Evolutionary conservation across 1,140 invertebrate species (phyloP), one percentile per base, ranked within the genome.

Genomic region (Stenopsyche tienmushanensis): DNA sequence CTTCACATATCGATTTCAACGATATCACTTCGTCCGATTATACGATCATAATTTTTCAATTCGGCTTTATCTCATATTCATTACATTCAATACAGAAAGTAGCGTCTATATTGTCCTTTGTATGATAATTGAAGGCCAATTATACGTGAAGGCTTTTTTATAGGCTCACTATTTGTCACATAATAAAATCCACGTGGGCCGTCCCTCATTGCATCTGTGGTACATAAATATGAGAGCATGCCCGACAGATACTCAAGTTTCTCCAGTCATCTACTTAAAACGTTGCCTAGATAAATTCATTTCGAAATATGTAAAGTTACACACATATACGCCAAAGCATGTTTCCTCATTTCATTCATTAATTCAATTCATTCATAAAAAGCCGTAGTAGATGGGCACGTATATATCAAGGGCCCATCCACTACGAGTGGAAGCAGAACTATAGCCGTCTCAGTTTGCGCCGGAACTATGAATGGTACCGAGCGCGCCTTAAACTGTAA

Each of bases 331-430:
- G 55, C 13, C 44, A 24, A 23, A 24, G 25, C 59, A 58, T 62
- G 60, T 70, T 70, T 70, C 60, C 68, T 70, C 68, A 66, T 66
- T 70, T 70, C 68, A 70, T 70, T 70, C 68, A 70, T 70, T 70
- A 70, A 70, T 66, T 70, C 68, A 64, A 70, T 66, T 70, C 68
- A 70, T 70, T 70, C 68, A 70, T 70, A 70, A 70, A 69, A 70
- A 66, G 59, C 41, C 23, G 18, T 39, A 25, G 39, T 44, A 55
- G 63, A 20, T 45, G 52, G 63, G 42, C 53, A 55, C 39, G 52
- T 25, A n/a, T n/a, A n/a, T n/a, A 42, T 26, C 63, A 65, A 54
- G 52, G 42, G 52, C 39, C 53, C 17, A 21, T 10, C 24, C 10
- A 10, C 42, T n/a, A 49, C 23, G 49, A 39, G 49, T n/a, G n/a